Conservation (phyloP, 2,113 vertebrate species). For the Panurus biarmicus region DNA sequence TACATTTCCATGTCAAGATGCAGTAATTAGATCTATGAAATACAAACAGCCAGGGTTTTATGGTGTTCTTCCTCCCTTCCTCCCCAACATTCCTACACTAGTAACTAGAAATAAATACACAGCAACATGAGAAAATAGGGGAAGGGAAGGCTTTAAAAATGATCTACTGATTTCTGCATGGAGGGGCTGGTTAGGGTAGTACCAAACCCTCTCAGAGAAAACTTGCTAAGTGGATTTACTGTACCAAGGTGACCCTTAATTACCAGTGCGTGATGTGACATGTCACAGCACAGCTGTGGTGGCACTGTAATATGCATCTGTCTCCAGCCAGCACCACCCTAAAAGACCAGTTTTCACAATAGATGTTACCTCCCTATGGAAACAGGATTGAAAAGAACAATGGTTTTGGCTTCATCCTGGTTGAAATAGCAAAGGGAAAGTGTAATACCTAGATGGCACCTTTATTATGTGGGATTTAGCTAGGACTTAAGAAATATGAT, state of each 20-base stretch:
- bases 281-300: neutral
- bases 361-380: neutral
- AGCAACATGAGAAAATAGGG: neutral
- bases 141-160: neutral
- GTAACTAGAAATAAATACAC: neutral
- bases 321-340: neutral
- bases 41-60: neutral
- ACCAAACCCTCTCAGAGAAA: neutral
- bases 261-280: neutral
- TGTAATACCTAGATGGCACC: neutral
- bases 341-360: neutral
- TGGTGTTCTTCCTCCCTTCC: neutral
- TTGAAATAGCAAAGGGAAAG: neutral
- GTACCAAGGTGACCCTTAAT: neutral
- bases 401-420: neutral
- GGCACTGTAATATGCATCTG: neutral
- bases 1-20: neutral
- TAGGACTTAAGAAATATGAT: neutral
- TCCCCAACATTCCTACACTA: neutral
- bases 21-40: slow-evolving; percentile 28
- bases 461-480: neutral
- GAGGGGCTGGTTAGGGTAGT: neutral
- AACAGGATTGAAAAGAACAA: neutral
- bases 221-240: neutral
- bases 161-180: neutral